A percentile compares a stretch with the other conserved stretches of the same genome.
Evolutionary conservation across 2,113 vertebrate genomes (phyloP).

Genomic region (Antechinus flavipes): DNA sequence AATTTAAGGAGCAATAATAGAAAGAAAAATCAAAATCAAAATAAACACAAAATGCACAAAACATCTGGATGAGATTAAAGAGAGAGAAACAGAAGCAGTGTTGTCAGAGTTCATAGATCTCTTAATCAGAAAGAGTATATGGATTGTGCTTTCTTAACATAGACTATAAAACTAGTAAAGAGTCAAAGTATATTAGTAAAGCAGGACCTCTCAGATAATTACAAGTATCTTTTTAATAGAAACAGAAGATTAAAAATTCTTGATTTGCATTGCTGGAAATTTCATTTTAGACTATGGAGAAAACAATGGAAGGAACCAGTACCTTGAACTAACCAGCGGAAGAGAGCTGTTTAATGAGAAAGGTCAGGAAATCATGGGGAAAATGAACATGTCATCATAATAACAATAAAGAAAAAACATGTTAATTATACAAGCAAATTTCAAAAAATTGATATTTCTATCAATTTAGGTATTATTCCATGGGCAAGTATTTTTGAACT

Average conservation of each 20-base stretch:
- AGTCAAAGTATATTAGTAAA: constrained; percentile 29
- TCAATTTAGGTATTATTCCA: neutral
- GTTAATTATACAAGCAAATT: neutral
- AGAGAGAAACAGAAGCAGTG: constrained; percentile 44
- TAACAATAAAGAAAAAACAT: neutral
- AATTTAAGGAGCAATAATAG: neutral
- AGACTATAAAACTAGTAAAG: constrained; percentile 55
- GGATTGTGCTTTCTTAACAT: constrained; percentile 58
- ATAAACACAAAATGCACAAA: neutral
- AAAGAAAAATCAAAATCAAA: neutral
- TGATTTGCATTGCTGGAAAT: constrained; percentile 50
- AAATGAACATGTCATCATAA: neutral
- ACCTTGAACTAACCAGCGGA: constrained; percentile 25
- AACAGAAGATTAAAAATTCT: constrained; percentile 48
- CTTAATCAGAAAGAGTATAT: constrained; percentile 53
- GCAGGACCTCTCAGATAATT: constrained; percentile 70
- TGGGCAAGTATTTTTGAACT: neutral
- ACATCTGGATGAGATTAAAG: neutral
- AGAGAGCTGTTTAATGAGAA: constrained; percentile 5
- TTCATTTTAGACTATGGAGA: constrained; percentile 67
- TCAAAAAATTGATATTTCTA: neutral
- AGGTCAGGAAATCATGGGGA: neutral
- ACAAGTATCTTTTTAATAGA: constrained; percentile 58
- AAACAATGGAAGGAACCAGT: neutral
- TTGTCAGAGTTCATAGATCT: constrained; percentile 61